Percentiles rank a stretch among this genome's conserved stretches.
These are phyloP conservation scores for Palloptera scutellata DNA, from an alignment of 2,888 invertebrate species.

Conservation along the genomic window DNA sequence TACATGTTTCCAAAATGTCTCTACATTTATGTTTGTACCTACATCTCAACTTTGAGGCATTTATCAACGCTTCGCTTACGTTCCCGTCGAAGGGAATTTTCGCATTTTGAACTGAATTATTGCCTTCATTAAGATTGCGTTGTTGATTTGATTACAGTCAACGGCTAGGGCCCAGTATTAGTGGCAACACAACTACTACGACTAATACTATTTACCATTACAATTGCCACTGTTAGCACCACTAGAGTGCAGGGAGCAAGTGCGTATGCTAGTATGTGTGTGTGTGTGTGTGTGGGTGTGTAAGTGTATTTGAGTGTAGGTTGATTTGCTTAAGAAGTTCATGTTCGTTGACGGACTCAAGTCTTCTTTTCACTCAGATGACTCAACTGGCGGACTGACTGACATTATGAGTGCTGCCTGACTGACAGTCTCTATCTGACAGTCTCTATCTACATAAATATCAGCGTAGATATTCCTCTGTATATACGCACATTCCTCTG, in stretches of 20 bases:
- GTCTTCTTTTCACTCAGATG: too few relatives aligned
- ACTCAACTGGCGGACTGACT: too few relatives aligned
- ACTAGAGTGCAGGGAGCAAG: constrained; percentile 3
- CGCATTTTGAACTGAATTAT: constrained; percentile 35
- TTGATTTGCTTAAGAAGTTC: neutral
- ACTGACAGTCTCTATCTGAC: too few relatives aligned
- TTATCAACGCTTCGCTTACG: constrained; percentile 32
- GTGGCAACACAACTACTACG: neutral
- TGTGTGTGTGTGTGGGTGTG: neutral
- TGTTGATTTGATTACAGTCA: constrained; percentile 27
- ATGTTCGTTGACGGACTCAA: too few relatives aligned
- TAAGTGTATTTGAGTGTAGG: neutral
- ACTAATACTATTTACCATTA: neutral
- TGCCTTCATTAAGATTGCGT: constrained; percentile 37
- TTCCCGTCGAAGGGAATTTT: constrained; percentile 29
- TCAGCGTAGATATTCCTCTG: too few relatives aligned
- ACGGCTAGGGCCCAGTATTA: neutral
- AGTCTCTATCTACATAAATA: too few relatives aligned
- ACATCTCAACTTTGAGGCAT: constrained; percentile 7
- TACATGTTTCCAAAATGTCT: neutral
- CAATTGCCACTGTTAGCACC: neutral
- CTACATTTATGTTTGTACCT: neutral
- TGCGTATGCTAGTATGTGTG: neutral
- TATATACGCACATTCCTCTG: too few relatives aligned
- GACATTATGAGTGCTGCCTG: too few relatives aligned